phyloP scores from a whole-genome alignment of 2,888 invertebrate species.

The Eulithis testata region DNA sequence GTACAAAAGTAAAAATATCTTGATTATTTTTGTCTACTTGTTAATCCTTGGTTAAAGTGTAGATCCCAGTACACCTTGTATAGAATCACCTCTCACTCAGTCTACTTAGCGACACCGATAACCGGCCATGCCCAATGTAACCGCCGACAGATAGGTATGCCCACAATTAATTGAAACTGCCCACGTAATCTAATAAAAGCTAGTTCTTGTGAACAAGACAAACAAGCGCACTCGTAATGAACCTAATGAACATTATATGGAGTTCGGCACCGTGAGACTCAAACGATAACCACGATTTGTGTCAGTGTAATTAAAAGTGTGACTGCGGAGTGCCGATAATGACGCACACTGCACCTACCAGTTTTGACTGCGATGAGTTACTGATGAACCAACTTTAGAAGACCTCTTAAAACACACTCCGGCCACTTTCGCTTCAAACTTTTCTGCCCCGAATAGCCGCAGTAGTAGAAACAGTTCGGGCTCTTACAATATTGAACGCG shows the following conservation, averaged over 20 bases:
- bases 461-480: slow-evolving; percentile 50
- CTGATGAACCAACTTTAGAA: slow-evolving; percentile 61
- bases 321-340: slow-evolving; percentile 83
- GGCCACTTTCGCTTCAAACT: slow-evolving; percentile 44
- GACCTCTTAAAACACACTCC: slow-evolving; percentile 51
- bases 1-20: too few species aligned
- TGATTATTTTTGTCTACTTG: too few species aligned
- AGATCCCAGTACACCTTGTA: slow-evolving; percentile 31
- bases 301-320: slow-evolving; percentile 84
- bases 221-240: slow-evolving; percentile 84
- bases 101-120: slow-evolving; percentile 80
- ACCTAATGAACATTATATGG: slow-evolving; percentile 83
- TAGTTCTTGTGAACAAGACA: slow-evolving; percentile 82
- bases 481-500: slow-evolving; percentile 63
- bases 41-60: background rate
- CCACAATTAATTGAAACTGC: slow-evolving; percentile 83
- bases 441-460: slow-evolving; percentile 40
- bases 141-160: slow-evolving; percentile 77
- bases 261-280: slow-evolving; percentile 82
- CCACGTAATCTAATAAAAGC: slow-evolving; percentile 84
- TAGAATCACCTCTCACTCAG: slow-evolving; percentile 63
- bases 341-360: slow-evolving; percentile 68
- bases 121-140: slow-evolving; percentile 76
- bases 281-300: slow-evolving; percentile 82
- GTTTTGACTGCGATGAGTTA: slow-evolving; percentile 74